Conservation (phyloP, 2,113 vertebrate genomes). For the Toxostoma redivivum region DNA sequence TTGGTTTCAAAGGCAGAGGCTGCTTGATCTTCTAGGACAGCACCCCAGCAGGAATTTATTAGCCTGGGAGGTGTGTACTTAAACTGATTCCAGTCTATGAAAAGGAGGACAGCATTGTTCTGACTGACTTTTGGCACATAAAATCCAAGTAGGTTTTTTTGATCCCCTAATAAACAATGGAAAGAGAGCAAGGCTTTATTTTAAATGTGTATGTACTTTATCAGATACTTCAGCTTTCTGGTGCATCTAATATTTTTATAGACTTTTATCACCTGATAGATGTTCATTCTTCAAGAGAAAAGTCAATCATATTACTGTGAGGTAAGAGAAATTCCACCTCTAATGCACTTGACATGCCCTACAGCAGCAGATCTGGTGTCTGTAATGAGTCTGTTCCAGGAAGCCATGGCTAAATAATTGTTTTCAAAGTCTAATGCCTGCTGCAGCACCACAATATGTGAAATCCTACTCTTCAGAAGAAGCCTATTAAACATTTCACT, state of each 20-base stretch:
- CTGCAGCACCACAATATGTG: not conserved
- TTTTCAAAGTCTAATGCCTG: not conserved
- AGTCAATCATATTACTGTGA: not conserved
- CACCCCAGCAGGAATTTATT: slow-evolving; percentile 1
- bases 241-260: not conserved
- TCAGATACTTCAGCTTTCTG: not conserved
- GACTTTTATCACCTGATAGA: not conserved
- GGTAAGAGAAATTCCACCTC: not conserved
- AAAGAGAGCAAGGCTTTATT: not conserved
- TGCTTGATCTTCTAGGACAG: not conserved
- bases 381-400: not conserved
- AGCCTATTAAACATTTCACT: not conserved
- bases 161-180: not conserved
- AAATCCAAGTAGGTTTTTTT: not conserved
- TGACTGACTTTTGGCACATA: slow-evolving; percentile 3
- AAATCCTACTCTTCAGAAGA: not conserved
- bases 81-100: not conserved
- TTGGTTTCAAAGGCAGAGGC: not conserved
- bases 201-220: not conserved
- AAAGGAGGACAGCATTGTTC: not conserved
- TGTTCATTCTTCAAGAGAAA: not conserved
- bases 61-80: not conserved
- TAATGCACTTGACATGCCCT: not conserved
- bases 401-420: not conserved
- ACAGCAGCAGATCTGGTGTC: not conserved